phyloP scores from a whole-genome alignment of 2,113 vertebrate species.

The Sminthopsis crassicaudata region DNA sequence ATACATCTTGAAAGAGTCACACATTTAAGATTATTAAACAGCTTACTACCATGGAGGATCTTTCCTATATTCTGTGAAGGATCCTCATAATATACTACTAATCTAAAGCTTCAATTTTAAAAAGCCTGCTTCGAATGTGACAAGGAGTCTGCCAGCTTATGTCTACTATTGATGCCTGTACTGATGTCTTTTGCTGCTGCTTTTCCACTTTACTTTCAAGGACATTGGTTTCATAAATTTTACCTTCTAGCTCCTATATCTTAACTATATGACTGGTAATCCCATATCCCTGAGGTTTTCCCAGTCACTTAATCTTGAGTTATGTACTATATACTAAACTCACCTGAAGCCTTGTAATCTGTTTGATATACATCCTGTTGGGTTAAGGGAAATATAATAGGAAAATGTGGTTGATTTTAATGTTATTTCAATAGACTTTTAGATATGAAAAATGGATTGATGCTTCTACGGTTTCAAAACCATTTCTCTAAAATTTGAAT shows the following conservation, averaged over 20 bases:
- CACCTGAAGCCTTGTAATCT: constrained; percentile 9
- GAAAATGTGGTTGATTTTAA: background rate
- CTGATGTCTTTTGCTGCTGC: background rate
- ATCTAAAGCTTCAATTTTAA: background rate
- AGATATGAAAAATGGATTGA: constrained; percentile 4
- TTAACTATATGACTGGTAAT: constrained; percentile 5
- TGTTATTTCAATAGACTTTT: constrained; percentile 18
- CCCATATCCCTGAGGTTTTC: background rate
- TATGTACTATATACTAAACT: background rate
- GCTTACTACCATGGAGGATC: background rate
- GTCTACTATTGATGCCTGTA: background rate
- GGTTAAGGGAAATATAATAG: constrained; percentile 1
- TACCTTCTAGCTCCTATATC: background rate
- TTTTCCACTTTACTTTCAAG: background rate
- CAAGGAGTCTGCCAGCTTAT: background rate
- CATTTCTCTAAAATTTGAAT: background rate
- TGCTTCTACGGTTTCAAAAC: constrained; percentile 13
- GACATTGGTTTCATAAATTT: background rate
- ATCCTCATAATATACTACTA: background rate
- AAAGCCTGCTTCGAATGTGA: background rate
- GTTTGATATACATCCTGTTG: constrained; percentile 15
- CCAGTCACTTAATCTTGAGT: constrained; percentile 1
- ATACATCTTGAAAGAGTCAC: background rate
- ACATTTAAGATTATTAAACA: background rate
- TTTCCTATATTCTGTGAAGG: background rate